phyloP scores from a whole-genome alignment of 2,888 invertebrate species.

The Podabrus alpinus region DNA sequence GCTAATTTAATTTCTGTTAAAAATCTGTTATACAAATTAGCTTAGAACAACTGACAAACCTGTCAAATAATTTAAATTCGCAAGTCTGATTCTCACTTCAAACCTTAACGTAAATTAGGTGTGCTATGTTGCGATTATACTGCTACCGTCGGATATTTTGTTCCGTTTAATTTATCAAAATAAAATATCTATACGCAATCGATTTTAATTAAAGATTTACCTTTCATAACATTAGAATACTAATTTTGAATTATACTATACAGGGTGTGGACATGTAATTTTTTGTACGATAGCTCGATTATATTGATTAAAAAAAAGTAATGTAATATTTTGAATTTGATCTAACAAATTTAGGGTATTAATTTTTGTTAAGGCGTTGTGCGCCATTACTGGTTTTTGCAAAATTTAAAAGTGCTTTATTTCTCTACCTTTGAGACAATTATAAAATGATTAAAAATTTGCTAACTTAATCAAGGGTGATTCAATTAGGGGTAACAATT shows the following conservation, averaged over 20 bases:
- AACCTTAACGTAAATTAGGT: background rate
- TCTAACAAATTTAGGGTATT: background rate
- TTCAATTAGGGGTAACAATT: too few relatives aligned
- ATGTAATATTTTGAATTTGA: too few relatives aligned
- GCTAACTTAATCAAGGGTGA: too few relatives aligned
- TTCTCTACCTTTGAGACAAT: too few relatives aligned
- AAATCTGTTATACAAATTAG: background rate
- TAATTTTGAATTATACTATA: background rate
- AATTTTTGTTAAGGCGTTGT: background rate
- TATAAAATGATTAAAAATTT: too few relatives aligned
- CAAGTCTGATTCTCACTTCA: background rate
- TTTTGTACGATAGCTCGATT: background rate
- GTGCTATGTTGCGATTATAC: background rate
- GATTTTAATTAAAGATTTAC: background rate
- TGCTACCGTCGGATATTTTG: background rate
- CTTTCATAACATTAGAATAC: background rate
- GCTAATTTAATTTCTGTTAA: background rate
- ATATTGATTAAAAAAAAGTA: too few relatives aligned
- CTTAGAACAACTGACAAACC: background rate
- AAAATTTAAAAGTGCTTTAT: background rate
- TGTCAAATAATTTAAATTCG: background rate
- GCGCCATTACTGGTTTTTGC: background rate
- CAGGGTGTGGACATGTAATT: background rate
- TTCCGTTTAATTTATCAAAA: background rate
- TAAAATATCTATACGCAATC: background rate